These are phyloP conservation scores for Eulemur rubriventer DNA, from an alignment of 2,797 vertebrate species.

Conservation along the genomic window DNA sequence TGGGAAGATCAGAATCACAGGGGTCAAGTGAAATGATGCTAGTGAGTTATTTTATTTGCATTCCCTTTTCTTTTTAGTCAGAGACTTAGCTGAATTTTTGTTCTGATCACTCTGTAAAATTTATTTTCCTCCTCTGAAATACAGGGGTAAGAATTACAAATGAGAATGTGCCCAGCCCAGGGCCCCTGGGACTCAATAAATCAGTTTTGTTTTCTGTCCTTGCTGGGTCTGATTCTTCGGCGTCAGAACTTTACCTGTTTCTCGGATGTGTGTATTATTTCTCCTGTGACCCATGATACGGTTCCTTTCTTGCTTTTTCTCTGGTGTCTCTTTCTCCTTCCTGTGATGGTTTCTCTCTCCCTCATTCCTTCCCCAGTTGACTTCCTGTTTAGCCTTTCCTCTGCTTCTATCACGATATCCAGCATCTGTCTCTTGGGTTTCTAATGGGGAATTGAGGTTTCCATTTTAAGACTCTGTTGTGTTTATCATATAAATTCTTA, in stretches of 20 bases:
- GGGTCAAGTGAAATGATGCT: not conserved
- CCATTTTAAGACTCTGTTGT: not conserved
- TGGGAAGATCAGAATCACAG: not conserved
- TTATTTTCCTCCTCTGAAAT: constrained; percentile 37
- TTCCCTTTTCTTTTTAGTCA: not conserved
- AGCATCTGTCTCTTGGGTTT: not conserved
- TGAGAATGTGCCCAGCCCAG: not conserved
- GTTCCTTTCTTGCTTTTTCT: not conserved
- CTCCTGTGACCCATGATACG: not conserved
- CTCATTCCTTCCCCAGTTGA: not conserved
- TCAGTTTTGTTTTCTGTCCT: not conserved
- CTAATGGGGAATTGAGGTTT: not conserved
- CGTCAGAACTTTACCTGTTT: not conserved
- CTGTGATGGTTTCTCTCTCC: not conserved
- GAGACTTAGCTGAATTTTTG: not conserved
- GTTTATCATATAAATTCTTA: not conserved
- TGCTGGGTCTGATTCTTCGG: not conserved
- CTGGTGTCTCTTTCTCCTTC: not conserved
- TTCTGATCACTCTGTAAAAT: not conserved
- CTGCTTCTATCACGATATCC: not conserved
- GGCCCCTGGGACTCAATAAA: not conserved
- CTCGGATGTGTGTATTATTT: not conserved
- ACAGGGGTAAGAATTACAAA: not conserved
- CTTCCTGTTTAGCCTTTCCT: not conserved
- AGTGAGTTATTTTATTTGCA: not conserved